phyloP scores from a whole-genome alignment of 1,140 invertebrate genomes.

The Globodera ellingtonae region DNA sequence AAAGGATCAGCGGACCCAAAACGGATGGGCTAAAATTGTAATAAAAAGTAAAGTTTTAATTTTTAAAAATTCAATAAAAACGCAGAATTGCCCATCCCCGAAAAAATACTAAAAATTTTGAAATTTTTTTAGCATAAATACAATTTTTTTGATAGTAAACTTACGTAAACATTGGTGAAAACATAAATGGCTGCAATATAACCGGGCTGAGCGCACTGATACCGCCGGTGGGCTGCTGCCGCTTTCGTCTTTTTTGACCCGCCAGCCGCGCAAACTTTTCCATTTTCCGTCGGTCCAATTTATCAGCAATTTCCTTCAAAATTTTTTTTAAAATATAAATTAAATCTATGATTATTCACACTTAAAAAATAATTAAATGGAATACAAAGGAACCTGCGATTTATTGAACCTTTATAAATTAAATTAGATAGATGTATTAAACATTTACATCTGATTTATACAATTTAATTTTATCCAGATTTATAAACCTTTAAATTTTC shows the following conservation, averaged over 20 bases:
- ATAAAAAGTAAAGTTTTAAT: background rate
- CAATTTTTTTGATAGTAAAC: background rate
- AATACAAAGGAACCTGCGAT: too few species aligned
- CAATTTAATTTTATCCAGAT: too few species aligned
- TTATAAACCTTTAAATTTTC: too few species aligned
- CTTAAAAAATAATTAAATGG: too few species aligned
- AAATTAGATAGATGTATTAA: too few species aligned
- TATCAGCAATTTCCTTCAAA: constrained; percentile 27
- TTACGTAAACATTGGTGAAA: constrained; percentile 52
- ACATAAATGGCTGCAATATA: constrained; percentile 60
- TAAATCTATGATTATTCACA: too few species aligned
- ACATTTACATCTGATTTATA: too few species aligned
- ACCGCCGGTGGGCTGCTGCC: background rate
- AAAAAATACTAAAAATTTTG: too few species aligned
- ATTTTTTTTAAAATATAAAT: background rate
- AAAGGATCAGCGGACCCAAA: constrained; percentile 46
- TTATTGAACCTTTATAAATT: too few species aligned
- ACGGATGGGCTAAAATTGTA: constrained; percentile 20
- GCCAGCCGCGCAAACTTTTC: background rate
- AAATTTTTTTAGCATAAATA: background rate
- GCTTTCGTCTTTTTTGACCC: background rate
- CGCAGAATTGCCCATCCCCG: too few species aligned
- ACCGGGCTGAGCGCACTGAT: constrained; percentile 19
- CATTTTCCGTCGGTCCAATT: constrained; percentile 17
- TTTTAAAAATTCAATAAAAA: too few species aligned